Evolutionary conservation across 2,888 invertebrate species (phyloP).

Genomic region (Eilema depressum): DNA sequence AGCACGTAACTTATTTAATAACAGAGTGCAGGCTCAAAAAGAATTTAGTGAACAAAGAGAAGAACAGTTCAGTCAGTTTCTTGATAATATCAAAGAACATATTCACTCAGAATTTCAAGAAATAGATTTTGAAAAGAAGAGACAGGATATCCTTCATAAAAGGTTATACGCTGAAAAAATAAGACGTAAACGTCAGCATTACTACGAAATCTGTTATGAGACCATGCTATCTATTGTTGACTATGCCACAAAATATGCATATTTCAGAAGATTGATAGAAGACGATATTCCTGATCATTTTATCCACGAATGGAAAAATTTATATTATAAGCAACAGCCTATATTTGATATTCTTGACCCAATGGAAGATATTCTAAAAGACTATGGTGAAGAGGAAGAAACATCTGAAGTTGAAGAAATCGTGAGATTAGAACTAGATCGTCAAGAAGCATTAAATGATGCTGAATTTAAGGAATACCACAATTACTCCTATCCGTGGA

Average conservation of each 20-base stretch:
- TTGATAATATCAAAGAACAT: constrained; percentile 78
- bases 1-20: constrained; percentile 84
- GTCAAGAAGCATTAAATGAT: constrained; percentile 85
- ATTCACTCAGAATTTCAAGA: constrained; percentile 80
- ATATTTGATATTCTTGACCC: constrained; percentile 83
- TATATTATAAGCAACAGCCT: constrained; percentile 86
- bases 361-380: constrained; percentile 72
- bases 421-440: constrained; percentile 78
- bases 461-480: constrained; percentile 87
- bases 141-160: constrained; percentile 83
- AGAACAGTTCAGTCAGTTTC: constrained; percentile 78
- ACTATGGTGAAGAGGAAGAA: constrained; percentile 63
- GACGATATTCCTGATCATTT: constrained; percentile 79
- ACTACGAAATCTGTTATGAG: constrained; percentile 83
- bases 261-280: constrained; percentile 77
- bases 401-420: constrained; percentile 75
- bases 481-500: constrained; percentile 85
- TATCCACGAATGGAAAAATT: constrained; percentile 85
- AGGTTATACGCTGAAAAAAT: constrained; percentile 85
- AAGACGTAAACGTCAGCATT: constrained; percentile 79
- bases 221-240: constrained; percentile 86
- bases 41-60: constrained; percentile 83
- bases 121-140: constrained; percentile 83
- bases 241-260: constrained; percentile 83
- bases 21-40: constrained; percentile 82